Percentiles rank a stretch among this genome's conserved stretches.
phyloP scores from a whole-genome alignment of 2,113 vertebrate genomes.

The Elephas maximus region DNA sequence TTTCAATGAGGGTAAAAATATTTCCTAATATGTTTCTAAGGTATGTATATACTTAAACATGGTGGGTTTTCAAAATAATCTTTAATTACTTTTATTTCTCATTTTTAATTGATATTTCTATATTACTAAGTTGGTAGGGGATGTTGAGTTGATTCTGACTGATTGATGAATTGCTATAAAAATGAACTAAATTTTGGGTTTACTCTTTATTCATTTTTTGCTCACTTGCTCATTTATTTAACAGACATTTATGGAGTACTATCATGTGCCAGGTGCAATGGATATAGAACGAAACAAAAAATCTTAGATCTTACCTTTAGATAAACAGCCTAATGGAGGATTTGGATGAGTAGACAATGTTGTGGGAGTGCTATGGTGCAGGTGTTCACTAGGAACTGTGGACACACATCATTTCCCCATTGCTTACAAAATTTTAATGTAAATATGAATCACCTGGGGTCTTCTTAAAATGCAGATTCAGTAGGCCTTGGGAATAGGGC shows the following conservation, averaged over 20 bases:
- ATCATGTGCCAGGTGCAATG: not conserved
- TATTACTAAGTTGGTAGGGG: not conserved
- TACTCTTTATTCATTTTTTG: constrained; percentile 24
- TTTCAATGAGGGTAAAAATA: constrained; percentile 52
- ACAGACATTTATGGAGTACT: not conserved
- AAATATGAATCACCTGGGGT: not conserved
- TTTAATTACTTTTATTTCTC: constrained; percentile 1
- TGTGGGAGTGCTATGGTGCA: not conserved
- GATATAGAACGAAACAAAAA: not conserved
- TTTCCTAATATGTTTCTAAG: constrained; percentile 34
- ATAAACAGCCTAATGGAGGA: not conserved
- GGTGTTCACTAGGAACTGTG: not conserved
- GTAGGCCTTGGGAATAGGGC: not conserved
- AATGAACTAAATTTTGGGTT: not conserved
- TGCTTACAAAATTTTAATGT: not conserved
- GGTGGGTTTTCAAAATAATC: not conserved
- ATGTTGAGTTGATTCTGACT: not conserved
- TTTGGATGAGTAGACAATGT: not conserved
- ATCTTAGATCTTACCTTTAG: constrained; percentile 12
- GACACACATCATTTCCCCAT: not conserved
- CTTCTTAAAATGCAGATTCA: constrained; percentile 18
- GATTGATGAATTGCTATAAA: constrained; percentile 13
- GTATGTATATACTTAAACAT: constrained; percentile 33
- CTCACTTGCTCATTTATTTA: constrained; percentile 1
- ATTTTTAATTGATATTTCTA: constrained; percentile 45